Evolutionary conservation across 2,113 vertebrate genomes (phyloP).

Genomic region (Scomber colias): DNA sequence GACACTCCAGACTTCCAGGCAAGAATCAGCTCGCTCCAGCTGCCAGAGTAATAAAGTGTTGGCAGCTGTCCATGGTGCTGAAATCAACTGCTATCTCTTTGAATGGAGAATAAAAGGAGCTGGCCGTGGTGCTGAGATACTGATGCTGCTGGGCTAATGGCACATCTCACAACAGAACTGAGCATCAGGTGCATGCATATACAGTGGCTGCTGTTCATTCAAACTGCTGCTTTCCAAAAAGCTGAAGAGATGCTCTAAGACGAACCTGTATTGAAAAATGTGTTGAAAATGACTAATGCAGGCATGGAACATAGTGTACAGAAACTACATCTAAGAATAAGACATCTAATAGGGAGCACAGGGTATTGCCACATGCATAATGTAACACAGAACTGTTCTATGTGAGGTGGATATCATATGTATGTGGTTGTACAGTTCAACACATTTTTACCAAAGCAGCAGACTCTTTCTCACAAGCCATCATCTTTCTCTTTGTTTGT

Average conservation of each 20-base stretch:
- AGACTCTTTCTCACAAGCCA: constrained; percentile 3
- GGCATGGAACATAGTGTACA: constrained; percentile 1
- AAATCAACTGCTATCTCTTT: constrained; percentile 72
- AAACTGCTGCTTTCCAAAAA: constrained; percentile 29
- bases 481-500: constrained; percentile 33
- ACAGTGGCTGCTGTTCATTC: constrained; percentile 29
- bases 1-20: constrained; percentile 64
- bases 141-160: constrained; percentile 60
- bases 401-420: constrained; percentile 25
- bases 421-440: constrained; percentile 1
- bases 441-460: background rate
- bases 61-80: constrained; percentile 77
- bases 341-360: constrained; percentile 53
- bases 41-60: constrained; percentile 71
- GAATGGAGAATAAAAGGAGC: constrained; percentile 60
- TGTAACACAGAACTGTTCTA: constrained; percentile 33
- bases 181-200: constrained; percentile 65
- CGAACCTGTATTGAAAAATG: constrained; percentile 20
- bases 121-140: constrained; percentile 66
- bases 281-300: constrained; percentile 45
- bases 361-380: constrained; percentile 62
- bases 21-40: constrained; percentile 68
- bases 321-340: constrained; percentile 18
- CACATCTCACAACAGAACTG: constrained; percentile 52
- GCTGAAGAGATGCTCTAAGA: background rate